A percentile compares a stretch with the other conserved stretches of the same genome.
These are phyloP conservation scores for Platycercus adscitus DNA, from an alignment of 2,113 vertebrate genomes.

Conservation along the genomic window DNA sequence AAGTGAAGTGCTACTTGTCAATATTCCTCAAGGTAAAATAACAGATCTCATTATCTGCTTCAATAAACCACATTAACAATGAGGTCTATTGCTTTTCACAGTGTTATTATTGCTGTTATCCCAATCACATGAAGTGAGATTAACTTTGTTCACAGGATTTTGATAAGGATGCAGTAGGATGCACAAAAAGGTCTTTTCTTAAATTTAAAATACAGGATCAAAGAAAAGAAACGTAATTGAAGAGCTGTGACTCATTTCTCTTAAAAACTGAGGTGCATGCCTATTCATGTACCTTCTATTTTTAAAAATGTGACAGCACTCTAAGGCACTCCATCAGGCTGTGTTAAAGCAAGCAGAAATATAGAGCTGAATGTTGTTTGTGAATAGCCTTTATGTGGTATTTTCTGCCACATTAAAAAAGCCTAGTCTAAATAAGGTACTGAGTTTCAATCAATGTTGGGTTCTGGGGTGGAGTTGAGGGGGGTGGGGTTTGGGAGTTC, in stretches of 20 bases:
- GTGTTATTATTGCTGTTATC: conserved; percentile 5
- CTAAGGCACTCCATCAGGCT: neutral
- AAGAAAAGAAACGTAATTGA: neutral
- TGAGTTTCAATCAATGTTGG: neutral
- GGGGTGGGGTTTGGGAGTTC: fast-evolving
- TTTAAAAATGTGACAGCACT: conserved; percentile 10
- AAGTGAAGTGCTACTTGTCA: conserved; percentile 9
- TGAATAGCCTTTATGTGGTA: neutral
- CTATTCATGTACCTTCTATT: conserved; percentile 35
- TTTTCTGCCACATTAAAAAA: neutral
- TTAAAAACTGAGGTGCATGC: conserved; percentile 19
- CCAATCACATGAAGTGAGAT: neutral
- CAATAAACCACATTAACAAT: conserved; percentile 5
- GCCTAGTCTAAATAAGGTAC: neutral
- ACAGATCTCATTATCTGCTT: conserved; percentile 11
- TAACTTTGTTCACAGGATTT: neutral
- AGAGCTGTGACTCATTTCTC: conserved; percentile 23
- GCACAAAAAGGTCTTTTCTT: conserved; percentile 1
- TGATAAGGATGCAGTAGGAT: neutral
- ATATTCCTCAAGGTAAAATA: conserved; percentile 25
- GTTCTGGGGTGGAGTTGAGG: neutral
- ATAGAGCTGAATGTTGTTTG: neutral
- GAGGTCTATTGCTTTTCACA: conserved; percentile 8
- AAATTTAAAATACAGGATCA: neutral
- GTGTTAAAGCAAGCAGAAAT: neutral